Base-by-base conservation (phyloP, 2,113 vertebrate species). In the Eclectus roratus region DNA sequence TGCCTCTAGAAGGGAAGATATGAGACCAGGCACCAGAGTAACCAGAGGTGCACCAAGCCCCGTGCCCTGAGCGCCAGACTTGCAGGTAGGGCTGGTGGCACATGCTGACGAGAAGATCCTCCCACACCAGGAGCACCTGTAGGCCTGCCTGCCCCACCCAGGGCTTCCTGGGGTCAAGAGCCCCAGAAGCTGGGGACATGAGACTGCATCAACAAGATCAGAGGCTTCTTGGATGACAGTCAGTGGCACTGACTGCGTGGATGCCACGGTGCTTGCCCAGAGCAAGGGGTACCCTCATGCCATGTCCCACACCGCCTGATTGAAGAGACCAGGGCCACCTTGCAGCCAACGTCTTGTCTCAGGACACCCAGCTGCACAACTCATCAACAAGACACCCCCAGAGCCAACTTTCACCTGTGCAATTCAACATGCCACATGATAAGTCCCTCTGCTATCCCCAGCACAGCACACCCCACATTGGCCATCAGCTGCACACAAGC, bases 231-330 rank as follows among this genome's bases (percentile, higher is more conserved):
- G 53, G 28, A 52, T 9, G 43, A 43, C 63, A 33, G 11, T 19
- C 63, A 68, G 49, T 1, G 2, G 31, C 17, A 46, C 20, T 10
- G 52, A 44, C 37, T 3, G 33, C 4, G 11, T 1, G 2, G 27
- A 52, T 21, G 27, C 61, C 61, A 25, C 0, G 5, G 37, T 50
- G 37, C 35, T 64, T 46, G 44, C 41, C 39, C 70, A 79, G 13
- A 52, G 44, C 47, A 70, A 19, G n/a, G n/a, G 11, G 18, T 6
- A 55, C 20, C 55, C 52, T 33, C 39, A n/a, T 61, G 49, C 46
- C 55, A n/a, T 0, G 24, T 53, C 50, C 46, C 64, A 68, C 10
- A 44, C 8, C 1, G 0, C 58, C 11, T 20, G 49, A 21, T 2
- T 53, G 46, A 63, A 31, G 68, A 39, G 41, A 18, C 7, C 18